Evolutionary conservation across 1,140 invertebrate species (phyloP), one percentile per base, ranked within the genome.

Genomic region (Lepidurus apus): DNA sequence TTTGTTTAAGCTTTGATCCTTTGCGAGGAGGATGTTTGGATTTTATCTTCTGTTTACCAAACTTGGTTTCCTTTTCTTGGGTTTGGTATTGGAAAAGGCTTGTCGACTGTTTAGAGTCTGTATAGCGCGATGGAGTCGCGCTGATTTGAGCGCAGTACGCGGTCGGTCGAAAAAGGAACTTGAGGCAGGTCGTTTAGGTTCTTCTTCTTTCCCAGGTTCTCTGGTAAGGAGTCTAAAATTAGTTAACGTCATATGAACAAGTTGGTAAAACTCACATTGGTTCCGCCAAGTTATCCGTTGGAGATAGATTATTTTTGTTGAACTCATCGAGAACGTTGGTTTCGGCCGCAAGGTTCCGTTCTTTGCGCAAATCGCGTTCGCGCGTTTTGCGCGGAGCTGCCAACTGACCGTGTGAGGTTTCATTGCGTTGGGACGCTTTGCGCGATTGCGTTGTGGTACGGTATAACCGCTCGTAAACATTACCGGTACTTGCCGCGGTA

Each of bases 401-500:
- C 42, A 75, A 13, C n/a, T 42, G 42, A 17, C 75, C 75, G 17
- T 45, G 34, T n/a, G 44, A 17, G 17, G 75, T n/a, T 42, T 45
- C 75, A 42, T 34, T 43, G 24, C 47, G 43, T 47, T 77, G 75
- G 34, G 75, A 77, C 9, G 75, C 75, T n/a, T 77, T 77, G 43
- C 75, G 26, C 6, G 75, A 43, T n/a, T 77, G 75, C 9, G 75
- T 77, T 45, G 75, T 45, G 21, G 75, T 13, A 17, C 75, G 43
- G 75, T 77, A 77, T 17, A 77, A 47, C 21, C 75, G 34, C 47
- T 77, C 75, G 43, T 77, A 77, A n/a, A 77, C 75, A 44, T 77
- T 77, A 17, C 43, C 24, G 13, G 75, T 45, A 45, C 9, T 21
- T 43, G 75, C 42, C 11, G 75, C 17, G 44, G 7, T 77, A 24